Percentiles rank a stretch among this genome's conserved stretches.
phyloP scores from a whole-genome alignment of 2,888 invertebrate species.

The Stenodera caucasica region DNA sequence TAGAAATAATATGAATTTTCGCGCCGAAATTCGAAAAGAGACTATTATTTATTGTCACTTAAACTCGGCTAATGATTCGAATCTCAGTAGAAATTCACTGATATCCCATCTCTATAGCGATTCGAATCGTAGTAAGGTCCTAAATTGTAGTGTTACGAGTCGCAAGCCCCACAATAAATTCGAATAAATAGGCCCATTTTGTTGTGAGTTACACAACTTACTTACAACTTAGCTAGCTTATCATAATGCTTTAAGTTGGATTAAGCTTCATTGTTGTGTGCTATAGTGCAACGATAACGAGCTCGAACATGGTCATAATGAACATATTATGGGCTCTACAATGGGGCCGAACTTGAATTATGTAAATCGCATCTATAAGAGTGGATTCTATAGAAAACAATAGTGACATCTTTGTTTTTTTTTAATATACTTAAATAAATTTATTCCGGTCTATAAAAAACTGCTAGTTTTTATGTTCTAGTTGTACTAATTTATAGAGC shows the following conservation, averaged over 20 bases:
- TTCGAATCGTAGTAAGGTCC: no score
- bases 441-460: no score
- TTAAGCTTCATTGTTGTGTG: slow-evolving; percentile 9
- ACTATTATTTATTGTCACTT: no score
- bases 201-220: background rate
- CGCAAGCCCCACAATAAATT: no score
- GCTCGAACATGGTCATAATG: slow-evolving; percentile 46
- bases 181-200: background rate
- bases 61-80: no score
- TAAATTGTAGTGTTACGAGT: no score
- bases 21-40: no score
- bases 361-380: slow-evolving; percentile 37
- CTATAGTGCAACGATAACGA: slow-evolving; percentile 24
- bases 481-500: background rate
- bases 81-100: no score
- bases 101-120: no score
- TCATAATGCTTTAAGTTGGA: background rate
- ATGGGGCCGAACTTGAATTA: slow-evolving; percentile 41
- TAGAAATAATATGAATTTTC: no score
- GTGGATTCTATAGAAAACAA: slow-evolving; percentile 1
- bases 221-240: background rate
- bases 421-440: no score
- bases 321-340: slow-evolving; percentile 44
- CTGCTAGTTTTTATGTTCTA: no score
- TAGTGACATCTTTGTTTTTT: background rate